A percentile compares a stretch with the other conserved stretches of the same genome.
phyloP scores from a whole-genome alignment of 2,113 vertebrate species.

The Cephalopholis sonnerati region DNA sequence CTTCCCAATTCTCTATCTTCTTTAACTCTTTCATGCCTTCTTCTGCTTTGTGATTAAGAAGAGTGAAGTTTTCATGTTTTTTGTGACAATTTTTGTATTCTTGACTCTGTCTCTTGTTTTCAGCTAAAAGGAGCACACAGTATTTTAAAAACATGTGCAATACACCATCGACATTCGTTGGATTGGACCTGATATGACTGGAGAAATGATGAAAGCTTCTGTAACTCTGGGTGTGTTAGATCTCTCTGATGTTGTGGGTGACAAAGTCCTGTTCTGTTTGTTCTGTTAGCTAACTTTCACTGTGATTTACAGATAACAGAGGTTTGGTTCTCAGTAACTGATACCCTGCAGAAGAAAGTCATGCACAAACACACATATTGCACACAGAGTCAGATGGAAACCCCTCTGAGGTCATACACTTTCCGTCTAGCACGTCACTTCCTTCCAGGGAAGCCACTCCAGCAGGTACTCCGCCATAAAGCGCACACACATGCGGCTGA shows the following conservation, averaged over 20 bases:
- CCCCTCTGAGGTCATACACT: constrained; percentile 48
- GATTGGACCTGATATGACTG: background rate
- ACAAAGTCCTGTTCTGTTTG: constrained; percentile 36
- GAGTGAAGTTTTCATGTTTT: background rate
- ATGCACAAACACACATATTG: constrained; percentile 8
- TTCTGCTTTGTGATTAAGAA: background rate
- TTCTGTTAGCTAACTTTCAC: constrained; percentile 35
- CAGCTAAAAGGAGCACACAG: background rate
- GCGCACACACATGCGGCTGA: constrained; percentile 36
- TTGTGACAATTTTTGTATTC: background rate
- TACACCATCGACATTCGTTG: background rate
- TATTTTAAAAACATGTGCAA: background rate
- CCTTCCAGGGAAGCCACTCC: constrained; percentile 52
- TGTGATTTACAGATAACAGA: constrained; percentile 48
- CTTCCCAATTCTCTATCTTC: constrained; percentile 30
- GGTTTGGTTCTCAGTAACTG: constrained; percentile 42
- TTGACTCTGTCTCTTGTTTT: background rate
- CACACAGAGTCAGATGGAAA: constrained; percentile 35
- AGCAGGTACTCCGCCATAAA: constrained; percentile 45
- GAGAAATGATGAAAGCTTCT: background rate
- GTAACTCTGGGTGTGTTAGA: constrained; percentile 11
- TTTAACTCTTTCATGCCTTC: constrained; percentile 43
- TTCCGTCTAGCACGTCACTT: constrained; percentile 48
- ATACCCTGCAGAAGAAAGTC: constrained; percentile 28
- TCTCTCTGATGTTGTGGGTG: background rate